Base-by-base conservation (phyloP, 2,888 invertebrate genomes). In the Hydraecia micacea region DNA sequence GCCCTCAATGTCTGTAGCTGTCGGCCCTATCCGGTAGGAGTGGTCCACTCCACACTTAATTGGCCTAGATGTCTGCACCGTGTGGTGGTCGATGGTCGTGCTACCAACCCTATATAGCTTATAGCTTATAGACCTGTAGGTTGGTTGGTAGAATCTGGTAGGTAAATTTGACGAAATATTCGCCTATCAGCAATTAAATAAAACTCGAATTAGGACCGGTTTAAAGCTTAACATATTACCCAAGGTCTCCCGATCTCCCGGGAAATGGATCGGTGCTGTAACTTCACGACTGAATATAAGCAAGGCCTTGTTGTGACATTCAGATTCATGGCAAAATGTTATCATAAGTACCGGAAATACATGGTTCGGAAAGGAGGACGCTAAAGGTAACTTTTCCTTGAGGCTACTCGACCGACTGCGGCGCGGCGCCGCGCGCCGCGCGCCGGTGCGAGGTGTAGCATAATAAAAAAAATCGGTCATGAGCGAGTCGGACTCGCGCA, bases 281-380 rank as follows among this genome's bases (percentile, higher is more conserved):
- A 72, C 42, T 60, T 79, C 21, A 70, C 36, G 18, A 72, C 32
- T 28, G 55, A 69, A 21, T 36, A 63, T 15, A 8, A 71, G 5
- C 84, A 63, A 73, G 80, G 49, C 39, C 60, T 81, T 68, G 60
- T 80, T 71, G 71, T 32, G 71, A 81, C 77, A 74, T 72, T 84
- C 77, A 73, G 65, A 80, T 58, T 80, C 81, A 71, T 65, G 60
- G 80, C 32, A 76, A 75, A 84, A 73, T 55, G 21, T 84, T 76
- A 84, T 77, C 81, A 39, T 39, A 49, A 52, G 25, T 74, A 65
- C 60, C 60, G 78, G 72, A 63, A 77, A 63, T 58, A 63, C 15
- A 36, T 72, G 67, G 62, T 39, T 49, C 32, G 15, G 67, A 58
- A 60, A 39, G 46, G 77, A 39, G 39, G 63, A 58, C 36, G 25